These are phyloP conservation scores for Bradysia coprophila DNA, from an alignment of 1,140 invertebrate genomes.

Conservation along the genomic window DNA sequence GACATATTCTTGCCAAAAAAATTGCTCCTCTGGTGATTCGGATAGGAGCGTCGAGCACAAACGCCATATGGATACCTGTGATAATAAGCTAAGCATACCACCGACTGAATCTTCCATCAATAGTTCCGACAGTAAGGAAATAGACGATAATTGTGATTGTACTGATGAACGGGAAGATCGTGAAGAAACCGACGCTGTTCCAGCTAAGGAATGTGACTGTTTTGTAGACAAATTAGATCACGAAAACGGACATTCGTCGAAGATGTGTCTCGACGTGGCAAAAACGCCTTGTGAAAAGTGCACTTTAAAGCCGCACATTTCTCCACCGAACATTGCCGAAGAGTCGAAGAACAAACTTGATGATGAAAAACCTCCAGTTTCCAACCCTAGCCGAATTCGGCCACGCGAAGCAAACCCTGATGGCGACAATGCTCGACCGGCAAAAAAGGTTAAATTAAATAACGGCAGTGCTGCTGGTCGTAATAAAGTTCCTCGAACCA, in stretches of 20 bases:
- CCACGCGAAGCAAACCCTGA: background rate
- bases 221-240: slow-evolving; percentile 1
- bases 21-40: background rate
- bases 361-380: background rate
- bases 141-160: background rate
- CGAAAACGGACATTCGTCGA: slow-evolving; percentile 2
- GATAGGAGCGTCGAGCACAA: background rate
- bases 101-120: background rate
- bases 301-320: background rate
- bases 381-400: background rate
- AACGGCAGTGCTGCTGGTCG: slow-evolving; percentile 2
- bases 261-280: background rate
- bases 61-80: background rate
- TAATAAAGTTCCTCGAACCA: slow-evolving; percentile 4
- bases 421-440: slow-evolving; percentile 1
- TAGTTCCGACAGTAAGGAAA: background rate
- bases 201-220: background rate
- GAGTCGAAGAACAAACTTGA: background rate
- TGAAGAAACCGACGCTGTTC: background rate
- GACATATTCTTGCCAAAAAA: background rate
- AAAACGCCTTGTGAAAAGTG: slow-evolving; percentile 3
- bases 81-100: background rate
- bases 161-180: background rate
- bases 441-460: slow-evolving; percentile 4
- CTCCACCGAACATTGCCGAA: background rate